Conservation (phyloP, 1,140 invertebrate species). For the Dendrolimus punctatus region DNA sequence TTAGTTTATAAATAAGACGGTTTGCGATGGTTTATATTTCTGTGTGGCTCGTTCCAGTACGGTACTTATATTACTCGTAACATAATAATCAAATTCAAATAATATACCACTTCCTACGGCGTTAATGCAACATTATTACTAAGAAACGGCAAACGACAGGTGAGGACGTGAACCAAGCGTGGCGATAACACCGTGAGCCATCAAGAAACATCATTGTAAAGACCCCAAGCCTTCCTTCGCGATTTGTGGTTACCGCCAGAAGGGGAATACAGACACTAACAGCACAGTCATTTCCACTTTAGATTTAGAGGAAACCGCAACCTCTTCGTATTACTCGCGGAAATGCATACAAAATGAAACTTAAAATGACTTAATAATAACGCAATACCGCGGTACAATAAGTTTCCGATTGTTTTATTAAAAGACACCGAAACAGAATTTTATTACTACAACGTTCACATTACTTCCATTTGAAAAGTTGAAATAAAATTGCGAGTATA, state of each 20-base stretch:
- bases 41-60: too few relatives aligned
- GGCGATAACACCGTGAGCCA: constrained; percentile 24
- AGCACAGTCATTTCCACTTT: constrained; percentile 48
- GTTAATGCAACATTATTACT: constrained; percentile 26
- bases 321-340: constrained; percentile 24
- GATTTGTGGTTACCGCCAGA: constrained; percentile 42
- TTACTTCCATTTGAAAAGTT: too few relatives aligned
- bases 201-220: constrained; percentile 31
- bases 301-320: constrained; percentile 49
- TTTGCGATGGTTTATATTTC: too few relatives aligned
- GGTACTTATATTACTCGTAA: too few relatives aligned
- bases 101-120: constrained; percentile 15
- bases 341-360: background rate
- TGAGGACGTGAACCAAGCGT: constrained; percentile 38
- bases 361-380: constrained; percentile 16
- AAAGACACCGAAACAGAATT: too few relatives aligned
- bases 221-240: constrained; percentile 25
- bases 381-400: constrained; percentile 25
- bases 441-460: too few relatives aligned
- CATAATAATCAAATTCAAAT: too few relatives aligned
- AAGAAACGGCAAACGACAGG: constrained; percentile 49
- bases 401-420: constrained; percentile 2
- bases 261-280: constrained; percentile 39
- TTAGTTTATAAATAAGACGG: too few relatives aligned
- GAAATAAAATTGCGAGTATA: too few relatives aligned